Base-by-base conservation (phyloP, 2,888 invertebrate species). In the Tupiocoris notatus region DNA sequence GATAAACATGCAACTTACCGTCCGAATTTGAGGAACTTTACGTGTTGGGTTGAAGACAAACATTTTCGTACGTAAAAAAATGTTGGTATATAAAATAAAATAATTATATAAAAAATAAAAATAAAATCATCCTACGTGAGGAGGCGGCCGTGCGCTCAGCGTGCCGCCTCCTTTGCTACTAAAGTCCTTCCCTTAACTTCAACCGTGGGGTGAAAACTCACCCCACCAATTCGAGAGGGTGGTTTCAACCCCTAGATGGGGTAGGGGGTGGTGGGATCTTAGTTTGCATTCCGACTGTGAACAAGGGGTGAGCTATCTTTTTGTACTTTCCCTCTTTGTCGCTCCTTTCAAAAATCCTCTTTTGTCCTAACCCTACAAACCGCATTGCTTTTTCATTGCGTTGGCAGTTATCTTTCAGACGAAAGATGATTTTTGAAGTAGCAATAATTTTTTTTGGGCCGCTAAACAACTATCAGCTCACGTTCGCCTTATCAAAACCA, bases 151-250 rank as follows among this genome's bases (percentile, higher is more conserved):
- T 39, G 58, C 56, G 64, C 6, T 17, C 75, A 24, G 22, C 12
- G 0, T 58, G 75, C 75, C 58, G 65, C 65, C 75, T 75, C 65
- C 75, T 21, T 23, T 23, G 23, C 65, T 66, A 75, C 75, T 75
- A 65, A 62, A 25, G 17, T 2, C 17, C 12, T 25, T 23, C 58
- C 18, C 57, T 56, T 21, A 9, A 6, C 57, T 6, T 18, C 54
- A 1, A 21, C 2, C 54, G 67, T 54, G 22, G 64, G 64, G 66
- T 54, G 16, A 12, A 56, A 20, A 1, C 66, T 21, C 20, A 17
- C 18, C 73, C 63, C 6, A 61, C 62, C 61, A 16, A 20, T 3
- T 16, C 7, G 24, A 1, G 59, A 58, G 61, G 61, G 12, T 25
- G 62, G 61, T 71, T 71, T 67, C 20, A 22, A 12, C 39, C 39